These are phyloP conservation scores for Hyppa rectilinea DNA, from an alignment of 2,888 invertebrate species.

Conservation along the genomic window DNA sequence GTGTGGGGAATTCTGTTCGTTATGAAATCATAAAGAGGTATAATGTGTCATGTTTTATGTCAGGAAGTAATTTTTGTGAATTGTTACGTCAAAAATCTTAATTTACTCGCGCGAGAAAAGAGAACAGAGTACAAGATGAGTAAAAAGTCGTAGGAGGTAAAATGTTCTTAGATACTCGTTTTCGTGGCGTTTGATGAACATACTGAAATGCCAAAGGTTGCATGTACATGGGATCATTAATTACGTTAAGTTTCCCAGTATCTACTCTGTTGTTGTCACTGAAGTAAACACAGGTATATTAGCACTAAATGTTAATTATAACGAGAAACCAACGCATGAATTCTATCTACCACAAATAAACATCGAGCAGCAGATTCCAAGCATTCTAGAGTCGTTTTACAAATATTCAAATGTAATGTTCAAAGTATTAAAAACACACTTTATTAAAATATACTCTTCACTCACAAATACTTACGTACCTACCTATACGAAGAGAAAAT, in stretches of 20 bases:
- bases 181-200: not conserved
- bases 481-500: conserved; percentile 12
- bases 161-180: not conserved
- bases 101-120: not conserved
- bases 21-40: conserved; percentile 12
- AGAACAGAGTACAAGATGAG: not conserved
- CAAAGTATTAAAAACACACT: not conserved
- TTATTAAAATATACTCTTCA: not conserved
- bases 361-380: not conserved
- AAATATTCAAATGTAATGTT: not conserved
- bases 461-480: not conserved
- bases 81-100: not conserved
- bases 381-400: not conserved
- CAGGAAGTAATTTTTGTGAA: not conserved
- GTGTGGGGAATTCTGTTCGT: conserved; percentile 17
- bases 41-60: not conserved
- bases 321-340: no score
- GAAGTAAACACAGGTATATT: not conserved
- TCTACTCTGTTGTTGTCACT: not conserved
- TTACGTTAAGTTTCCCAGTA: not conserved
- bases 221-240: not conserved
- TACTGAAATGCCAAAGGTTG: not conserved
- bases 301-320: not conserved
- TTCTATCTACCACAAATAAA: not conserved
- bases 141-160: not conserved